Percentiles rank a stretch among this genome's conserved stretches.
Evolutionary conservation across 2,113 vertebrate species (phyloP).

Genomic region (Neomonachus schauinslandi): DNA sequence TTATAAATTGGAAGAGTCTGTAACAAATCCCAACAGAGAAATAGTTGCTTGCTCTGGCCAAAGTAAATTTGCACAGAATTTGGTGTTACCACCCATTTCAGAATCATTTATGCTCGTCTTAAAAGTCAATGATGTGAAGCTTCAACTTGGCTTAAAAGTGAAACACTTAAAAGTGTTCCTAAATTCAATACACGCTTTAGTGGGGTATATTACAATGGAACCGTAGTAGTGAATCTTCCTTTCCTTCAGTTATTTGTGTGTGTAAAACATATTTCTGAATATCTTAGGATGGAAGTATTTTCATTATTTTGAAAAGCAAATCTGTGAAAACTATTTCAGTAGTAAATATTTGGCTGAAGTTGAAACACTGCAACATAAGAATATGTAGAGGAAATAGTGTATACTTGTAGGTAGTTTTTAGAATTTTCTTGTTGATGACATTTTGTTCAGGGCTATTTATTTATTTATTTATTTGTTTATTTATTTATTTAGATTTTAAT

Average conservation of each 20-base stretch:
- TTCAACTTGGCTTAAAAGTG: not conserved
- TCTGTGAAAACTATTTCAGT: slow-evolving; percentile 5
- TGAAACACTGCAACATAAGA: not conserved
- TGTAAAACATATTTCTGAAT: slow-evolving; percentile 24
- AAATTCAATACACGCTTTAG: not conserved
- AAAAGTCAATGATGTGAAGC: slow-evolving; percentile 19
- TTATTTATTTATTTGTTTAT: not conserved
- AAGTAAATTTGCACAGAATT: slow-evolving; percentile 36
- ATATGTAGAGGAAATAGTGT: not conserved
- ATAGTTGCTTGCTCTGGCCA: not conserved
- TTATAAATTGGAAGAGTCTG: slow-evolving; percentile 42
- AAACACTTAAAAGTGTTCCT: not conserved
- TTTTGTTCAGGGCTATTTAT: not conserved
- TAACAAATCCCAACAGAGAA: slow-evolving; percentile 45
- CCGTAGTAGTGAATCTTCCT: not conserved
- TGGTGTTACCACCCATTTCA: slow-evolving; percentile 2
- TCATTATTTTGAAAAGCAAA: slow-evolving; percentile 13
- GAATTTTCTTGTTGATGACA: not conserved
- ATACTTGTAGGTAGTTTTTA: not conserved
- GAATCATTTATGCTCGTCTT: slow-evolving; percentile 2
- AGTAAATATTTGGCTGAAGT: slow-evolving; percentile 7
- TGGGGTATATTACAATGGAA: not conserved
- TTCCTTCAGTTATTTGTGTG: not conserved
- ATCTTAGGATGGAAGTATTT: not conserved
- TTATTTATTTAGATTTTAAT: not conserved